Evolutionary conservation across 2,797 vertebrate genomes (phyloP), one percentile per base, ranked within the genome.

Genomic region (Tokudaia muenninki): DNA sequence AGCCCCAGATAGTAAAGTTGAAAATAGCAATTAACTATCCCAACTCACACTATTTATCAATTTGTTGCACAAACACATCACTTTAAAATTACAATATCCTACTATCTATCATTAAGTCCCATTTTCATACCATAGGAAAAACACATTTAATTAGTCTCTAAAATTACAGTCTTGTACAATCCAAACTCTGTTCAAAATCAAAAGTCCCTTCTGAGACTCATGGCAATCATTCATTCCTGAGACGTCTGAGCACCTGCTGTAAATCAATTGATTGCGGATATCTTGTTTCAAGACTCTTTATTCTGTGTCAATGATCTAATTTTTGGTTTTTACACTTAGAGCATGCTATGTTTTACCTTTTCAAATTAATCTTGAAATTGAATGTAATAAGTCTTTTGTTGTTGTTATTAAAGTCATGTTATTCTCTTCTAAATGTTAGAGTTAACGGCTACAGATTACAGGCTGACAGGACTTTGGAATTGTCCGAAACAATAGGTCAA

Each of bases 361-460:
- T 50, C 61, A 63, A 88, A 52, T 91, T 61, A 79, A 55, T 29
- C 52, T 87, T 83, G 31, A 93, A 88, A 74, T 65, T 79, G 4
- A 21, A 6, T 74, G 31, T 47, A 7, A 21, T 72, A 93, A 26
- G 12, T 59, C 44, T 74, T 63, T 17, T 81, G 52, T 61, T 52
- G 37, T 29, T 87, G 72, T 52, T 87, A 6, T 78, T 72, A 83
- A 72, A 65, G 7, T 57, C 79, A 41, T 91, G 87, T 79, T 83
- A 78, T 90, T 90, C 72, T 70, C 24, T 77, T 90, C n/a, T 57
- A 55, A 72, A 47, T 78, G 37, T 77, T 86, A 87, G 17, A 87
- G 81, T 82, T 57, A 50, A 31, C 19, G 90, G 44, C 29, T 61
- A 87, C 8, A 87, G 57, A 61, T 59, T 92, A 81, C 77, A 70